Percentiles rank a stretch among this genome's conserved stretches.
Conservation (phyloP, 2,113 vertebrate genomes). For the Misgurnus anguillicaudatus region DNA sequence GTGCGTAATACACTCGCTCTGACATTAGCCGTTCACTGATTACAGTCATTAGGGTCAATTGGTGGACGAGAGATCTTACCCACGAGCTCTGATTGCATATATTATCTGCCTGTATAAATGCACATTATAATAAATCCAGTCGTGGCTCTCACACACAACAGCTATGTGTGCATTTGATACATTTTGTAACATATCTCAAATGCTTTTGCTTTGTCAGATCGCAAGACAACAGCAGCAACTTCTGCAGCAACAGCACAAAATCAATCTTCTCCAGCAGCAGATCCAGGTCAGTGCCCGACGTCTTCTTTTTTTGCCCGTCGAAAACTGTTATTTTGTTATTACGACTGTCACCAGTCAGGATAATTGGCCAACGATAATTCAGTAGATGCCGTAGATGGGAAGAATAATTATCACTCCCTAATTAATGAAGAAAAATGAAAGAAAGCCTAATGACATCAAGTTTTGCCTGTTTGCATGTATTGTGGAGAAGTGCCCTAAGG, state of each 20-base stretch:
- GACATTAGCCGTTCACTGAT: conserved; percentile 30
- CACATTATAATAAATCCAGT: conserved; percentile 5
- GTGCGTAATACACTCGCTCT: not conserved
- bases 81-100: conserved; percentile 40
- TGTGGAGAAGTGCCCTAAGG: conserved; percentile 62
- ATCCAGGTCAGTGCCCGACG: conserved; percentile 91
- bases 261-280: conserved; percentile 99
- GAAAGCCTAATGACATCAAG: conserved; percentile 67
- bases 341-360: conserved; percentile 65
- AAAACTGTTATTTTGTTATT: conserved; percentile 31
- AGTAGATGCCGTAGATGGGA: conserved; percentile 67
- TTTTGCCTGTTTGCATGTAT: conserved; percentile 64
- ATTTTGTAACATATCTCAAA: conserved; percentile 20
- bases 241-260: conserved; percentile 99
- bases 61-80: conserved; percentile 30
- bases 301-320: conserved; percentile 22
- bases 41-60: conserved; percentile 42
- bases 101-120: conserved; percentile 34
- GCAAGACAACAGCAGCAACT: conserved; percentile 99
- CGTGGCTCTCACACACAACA: not conserved
- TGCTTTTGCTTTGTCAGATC: conserved; percentile 79
- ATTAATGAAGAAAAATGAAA: conserved; percentile 68
- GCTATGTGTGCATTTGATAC: no score
- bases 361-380: conserved; percentile 71
- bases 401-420: conserved; percentile 78